phyloP scores from a whole-genome alignment of 2,888 invertebrate genomes.

The Gerris lacustris region DNA sequence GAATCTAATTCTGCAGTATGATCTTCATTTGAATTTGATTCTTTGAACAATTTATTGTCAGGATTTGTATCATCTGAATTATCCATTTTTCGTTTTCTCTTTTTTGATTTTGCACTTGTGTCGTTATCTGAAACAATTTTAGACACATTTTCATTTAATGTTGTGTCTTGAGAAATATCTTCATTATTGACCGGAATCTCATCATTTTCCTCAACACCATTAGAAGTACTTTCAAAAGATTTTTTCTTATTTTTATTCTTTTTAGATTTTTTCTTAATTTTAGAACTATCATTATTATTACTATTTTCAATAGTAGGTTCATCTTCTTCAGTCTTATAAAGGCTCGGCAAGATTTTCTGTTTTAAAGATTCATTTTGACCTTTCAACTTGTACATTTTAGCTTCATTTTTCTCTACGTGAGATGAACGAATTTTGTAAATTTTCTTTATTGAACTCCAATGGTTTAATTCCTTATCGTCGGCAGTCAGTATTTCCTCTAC shows the following conservation, averaged over 20 bases:
- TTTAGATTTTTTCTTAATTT: slow-evolving; percentile 18
- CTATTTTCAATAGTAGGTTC: slow-evolving; percentile 24
- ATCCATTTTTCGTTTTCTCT: slow-evolving; percentile 17
- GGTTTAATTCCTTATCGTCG: slow-evolving; percentile 85
- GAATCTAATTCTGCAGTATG: background rate
- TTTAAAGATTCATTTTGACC: slow-evolving; percentile 61
- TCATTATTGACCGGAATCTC: background rate
- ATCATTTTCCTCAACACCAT: background rate
- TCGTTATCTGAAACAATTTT: slow-evolving; percentile 15
- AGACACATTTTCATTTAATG: background rate
- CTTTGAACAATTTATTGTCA: background rate
- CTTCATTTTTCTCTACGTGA: slow-evolving; percentile 66
- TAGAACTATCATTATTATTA: slow-evolving; percentile 23
- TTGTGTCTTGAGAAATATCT: slow-evolving; percentile 10
- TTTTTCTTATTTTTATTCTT: slow-evolving; percentile 23
- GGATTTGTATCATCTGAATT: slow-evolving; percentile 19
- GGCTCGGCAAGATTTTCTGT: slow-evolving; percentile 62
- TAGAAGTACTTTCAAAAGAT: background rate
- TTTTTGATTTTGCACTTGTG: slow-evolving; percentile 32
- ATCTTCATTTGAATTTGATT: no score
- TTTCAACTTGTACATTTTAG: slow-evolving; percentile 59
- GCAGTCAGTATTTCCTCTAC: slow-evolving; percentile 87
- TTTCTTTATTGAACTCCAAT: slow-evolving; percentile 88
- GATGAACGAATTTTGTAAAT: slow-evolving; percentile 64
- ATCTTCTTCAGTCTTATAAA: slow-evolving; percentile 43